A percentile compares a stretch with the other conserved stretches of the same genome.
Conservation (phyloP, 2,113 vertebrate species). For the Numenius arquata region DNA sequence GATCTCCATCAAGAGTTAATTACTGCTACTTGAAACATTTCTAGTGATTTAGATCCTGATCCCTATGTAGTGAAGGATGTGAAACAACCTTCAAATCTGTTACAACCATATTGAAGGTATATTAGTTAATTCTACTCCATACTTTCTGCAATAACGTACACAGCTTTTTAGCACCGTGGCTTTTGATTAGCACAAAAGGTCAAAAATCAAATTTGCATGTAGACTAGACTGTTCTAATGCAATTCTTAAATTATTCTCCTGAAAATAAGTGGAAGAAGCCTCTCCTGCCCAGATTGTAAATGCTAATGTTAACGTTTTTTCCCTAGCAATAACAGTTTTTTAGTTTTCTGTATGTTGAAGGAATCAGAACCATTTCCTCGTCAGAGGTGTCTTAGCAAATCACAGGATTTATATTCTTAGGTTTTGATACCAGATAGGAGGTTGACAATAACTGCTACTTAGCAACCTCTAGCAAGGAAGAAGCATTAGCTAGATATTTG, state of each 20-base stretch:
- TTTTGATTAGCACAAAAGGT: constrained; percentile 64
- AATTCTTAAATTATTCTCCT: constrained; percentile 60
- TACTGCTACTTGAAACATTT: constrained; percentile 4
- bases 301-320: constrained; percentile 34
- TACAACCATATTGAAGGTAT: constrained; percentile 6
- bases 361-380: constrained; percentile 41
- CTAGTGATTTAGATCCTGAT: neutral
- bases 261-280: constrained; percentile 47
- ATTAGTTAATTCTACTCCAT: constrained; percentile 49
- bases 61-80: neutral
- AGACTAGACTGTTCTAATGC: constrained; percentile 64
- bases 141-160: constrained; percentile 48
- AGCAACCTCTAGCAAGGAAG: constrained; percentile 63
- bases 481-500: constrained; percentile 64
- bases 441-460: constrained; percentile 62
- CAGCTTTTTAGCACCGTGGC: constrained; percentile 43
- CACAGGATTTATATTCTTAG: constrained; percentile 64
- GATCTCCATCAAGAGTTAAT: constrained; percentile 3
- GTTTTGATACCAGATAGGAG: constrained; percentile 40
- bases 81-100: constrained; percentile 30
- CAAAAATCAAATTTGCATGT: constrained; percentile 62
- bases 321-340: constrained; percentile 22
- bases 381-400: constrained; percentile 53
- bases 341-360: neutral
- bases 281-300: constrained; percentile 41